phyloP scores from a whole-genome alignment of 2,797 vertebrate genomes.

The Danio choprae region DNA sequence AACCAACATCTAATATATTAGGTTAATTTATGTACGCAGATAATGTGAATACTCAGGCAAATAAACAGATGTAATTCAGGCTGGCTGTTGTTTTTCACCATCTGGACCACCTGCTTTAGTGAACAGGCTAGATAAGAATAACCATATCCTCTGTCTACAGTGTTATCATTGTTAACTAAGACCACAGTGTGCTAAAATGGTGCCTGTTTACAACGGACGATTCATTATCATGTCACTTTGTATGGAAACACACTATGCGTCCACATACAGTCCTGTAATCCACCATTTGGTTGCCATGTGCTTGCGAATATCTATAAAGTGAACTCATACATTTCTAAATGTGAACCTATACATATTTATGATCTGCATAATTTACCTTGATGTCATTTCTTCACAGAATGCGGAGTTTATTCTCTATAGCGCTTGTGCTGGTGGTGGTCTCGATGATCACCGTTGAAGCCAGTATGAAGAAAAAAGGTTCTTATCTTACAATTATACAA shows the following conservation, averaged over 20 bases:
- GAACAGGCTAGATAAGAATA: neutral
- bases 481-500: neutral
- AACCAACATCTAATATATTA: too few species aligned
- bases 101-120: neutral
- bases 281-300: too few species aligned
- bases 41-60: too few species aligned
- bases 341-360: too few species aligned
- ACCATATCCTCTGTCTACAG: neutral
- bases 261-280: too few species aligned
- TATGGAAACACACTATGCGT: too few species aligned
- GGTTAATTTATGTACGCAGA: too few species aligned
- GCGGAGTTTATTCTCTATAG: conserved; percentile 80
- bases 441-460: conserved; percentile 81
- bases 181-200: neutral
- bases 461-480: conserved; percentile 60
- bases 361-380: neutral
- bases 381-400: conserved; percentile 77
- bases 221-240: neutral
- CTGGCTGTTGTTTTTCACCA: neutral
- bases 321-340: too few species aligned
- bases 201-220: neutral
- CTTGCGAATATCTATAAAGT: too few species aligned
- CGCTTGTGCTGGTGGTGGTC: conserved; percentile 75
- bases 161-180: neutral
- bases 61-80: too few species aligned